Evolutionary conservation across 2,113 vertebrate genomes (phyloP), one percentile per base, ranked within the genome.

Genomic region (Marmota monax): DNA sequence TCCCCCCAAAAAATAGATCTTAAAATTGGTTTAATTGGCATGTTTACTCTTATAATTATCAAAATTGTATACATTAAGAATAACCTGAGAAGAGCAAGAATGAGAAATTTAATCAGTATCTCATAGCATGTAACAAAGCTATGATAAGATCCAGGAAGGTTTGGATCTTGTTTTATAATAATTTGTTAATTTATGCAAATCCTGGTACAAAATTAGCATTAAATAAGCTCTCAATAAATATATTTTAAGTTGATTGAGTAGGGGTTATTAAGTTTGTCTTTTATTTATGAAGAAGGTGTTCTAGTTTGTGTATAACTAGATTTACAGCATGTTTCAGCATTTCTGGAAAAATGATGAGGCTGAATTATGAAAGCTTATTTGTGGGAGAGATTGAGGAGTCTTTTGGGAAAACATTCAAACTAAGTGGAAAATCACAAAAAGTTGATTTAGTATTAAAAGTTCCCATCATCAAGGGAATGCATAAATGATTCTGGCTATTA

Each of bases 401-500:
- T 89, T 69, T 88, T 3, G 12, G 63, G 25, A 88, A 94, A 80
- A 94, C 9, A 77, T 51, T 91, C 77, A 84, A 56, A 6, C 17
- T 83, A 76, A 63, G 22, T 67, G 25, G 7, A 90, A 93, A 88
- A 85, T 5, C 42, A 85, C 90, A 16, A 93, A 84, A 90, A 56
- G 12, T 37, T 94, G 34, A 39, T 80, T 69, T 82, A 39, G 9
- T 42, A n/a, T 63, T 80, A 74, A 48, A 80, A 56, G 32, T 72
- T 70, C 2, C 37, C 22, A 89, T 78, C 25, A 65, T 3, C 3
- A 69, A 70, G 10, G 34, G 16, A 93, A 93, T 39, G 3, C 5
- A 27, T 84, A 73, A 83, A 76, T 70, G 5, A 78, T 93, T 96
- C 84, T 70, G 48, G 5, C 78, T 91, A 78, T 23, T 89, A 42